These are phyloP conservation scores for Pholis gunnellus DNA, from an alignment of 2,113 vertebrate species.

Conservation along the genomic window DNA sequence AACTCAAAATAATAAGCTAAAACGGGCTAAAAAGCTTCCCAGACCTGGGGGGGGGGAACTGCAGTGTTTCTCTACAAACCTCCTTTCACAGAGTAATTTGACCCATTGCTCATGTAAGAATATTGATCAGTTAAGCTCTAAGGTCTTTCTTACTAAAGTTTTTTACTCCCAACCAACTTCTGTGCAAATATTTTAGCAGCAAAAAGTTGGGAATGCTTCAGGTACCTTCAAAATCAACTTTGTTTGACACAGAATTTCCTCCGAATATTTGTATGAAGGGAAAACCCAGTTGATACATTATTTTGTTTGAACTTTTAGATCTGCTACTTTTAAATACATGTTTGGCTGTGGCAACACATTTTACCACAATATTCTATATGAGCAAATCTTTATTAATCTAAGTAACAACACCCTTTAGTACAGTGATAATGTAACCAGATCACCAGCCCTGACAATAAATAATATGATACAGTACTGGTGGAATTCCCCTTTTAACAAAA, in stretches of 20 bases:
- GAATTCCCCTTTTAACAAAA: conserved; percentile 20
- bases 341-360: background rate
- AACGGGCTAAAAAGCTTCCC: no score
- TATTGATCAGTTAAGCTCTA: background rate
- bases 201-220: background rate
- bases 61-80: no score
- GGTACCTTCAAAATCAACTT: background rate
- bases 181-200: background rate
- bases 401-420: background rate
- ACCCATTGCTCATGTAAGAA: background rate
- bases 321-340: background rate
- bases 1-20: no score
- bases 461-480: background rate
- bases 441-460: background rate
- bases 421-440: background rate
- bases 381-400: background rate
- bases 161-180: background rate
- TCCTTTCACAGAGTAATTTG: no score
- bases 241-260: background rate
- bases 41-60: no score
- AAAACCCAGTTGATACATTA: background rate
- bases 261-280: background rate
- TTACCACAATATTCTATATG: background rate
- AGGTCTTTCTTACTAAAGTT: background rate
- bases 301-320: background rate